Evolutionary conservation across 2,888 invertebrate species (phyloP).

Genomic region (Choristoneura rosaceana): DNA sequence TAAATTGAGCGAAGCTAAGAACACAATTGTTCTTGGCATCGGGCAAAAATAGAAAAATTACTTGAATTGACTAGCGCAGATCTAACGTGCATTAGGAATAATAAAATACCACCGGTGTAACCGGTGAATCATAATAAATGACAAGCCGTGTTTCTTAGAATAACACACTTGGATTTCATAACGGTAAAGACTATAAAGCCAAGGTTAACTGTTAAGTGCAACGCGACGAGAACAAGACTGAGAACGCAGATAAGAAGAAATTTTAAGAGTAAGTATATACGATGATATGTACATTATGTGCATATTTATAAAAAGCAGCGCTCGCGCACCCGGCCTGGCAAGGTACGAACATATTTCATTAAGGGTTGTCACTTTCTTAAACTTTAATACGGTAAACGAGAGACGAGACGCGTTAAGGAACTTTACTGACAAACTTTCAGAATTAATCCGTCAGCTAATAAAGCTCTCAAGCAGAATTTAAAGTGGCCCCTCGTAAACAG

Average conservation of each 20-base stretch:
- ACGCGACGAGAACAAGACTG: conserved; percentile 1
- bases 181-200: conserved; percentile 16
- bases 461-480: conserved; percentile 20
- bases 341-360: conserved; percentile 13
- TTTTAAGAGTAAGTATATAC: background rate
- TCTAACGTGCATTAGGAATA: background rate
- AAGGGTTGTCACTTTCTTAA: conserved; percentile 11
- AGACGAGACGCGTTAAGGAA: conserved; percentile 15
- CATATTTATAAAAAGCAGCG: conserved; percentile 38
- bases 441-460: conserved; percentile 16
- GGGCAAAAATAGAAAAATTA: background rate
- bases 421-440: conserved; percentile 22
- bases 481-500: conserved; percentile 19
- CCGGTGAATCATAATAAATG: conserved; percentile 15
- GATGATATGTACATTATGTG: conserved; percentile 2
- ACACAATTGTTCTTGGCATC: background rate
- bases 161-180: conserved; percentile 3
- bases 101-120: conserved; percentile 3
- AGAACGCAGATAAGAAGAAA: conserved; percentile 10
- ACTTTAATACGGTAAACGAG: conserved; percentile 16
- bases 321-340: conserved; percentile 38
- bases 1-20: background rate
- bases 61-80: background rate
- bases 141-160: conserved; percentile 12
- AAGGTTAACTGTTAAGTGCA: conserved; percentile 1